A percentile compares a stretch with the other conserved stretches of the same genome.
phyloP scores from a whole-genome alignment of 1,140 invertebrate genomes.

The Euura saliciscinereae region DNA sequence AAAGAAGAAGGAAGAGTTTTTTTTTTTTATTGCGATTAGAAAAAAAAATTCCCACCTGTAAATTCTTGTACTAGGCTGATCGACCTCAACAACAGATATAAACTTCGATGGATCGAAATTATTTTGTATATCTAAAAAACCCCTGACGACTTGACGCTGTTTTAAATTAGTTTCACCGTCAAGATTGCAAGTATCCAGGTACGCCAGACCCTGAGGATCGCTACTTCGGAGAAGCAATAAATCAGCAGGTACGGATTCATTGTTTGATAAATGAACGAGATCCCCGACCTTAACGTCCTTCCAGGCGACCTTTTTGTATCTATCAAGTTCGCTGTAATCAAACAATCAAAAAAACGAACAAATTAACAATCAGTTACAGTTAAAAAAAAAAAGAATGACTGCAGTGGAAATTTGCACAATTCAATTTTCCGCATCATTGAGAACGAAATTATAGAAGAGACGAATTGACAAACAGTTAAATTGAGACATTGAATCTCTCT shows the following conservation, averaged over 20 bases:
- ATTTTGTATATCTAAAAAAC: conserved; percentile 68
- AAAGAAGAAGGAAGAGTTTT: neutral
- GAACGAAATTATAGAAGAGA: no score
- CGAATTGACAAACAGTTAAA: no score
- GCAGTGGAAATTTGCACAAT: no score
- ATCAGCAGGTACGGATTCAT: conserved; percentile 96
- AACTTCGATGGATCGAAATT: conserved; percentile 84
- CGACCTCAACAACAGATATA: conserved; percentile 84
- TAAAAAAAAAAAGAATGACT: neutral
- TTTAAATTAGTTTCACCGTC: conserved; percentile 99
- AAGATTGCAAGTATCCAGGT: conserved; percentile 96
- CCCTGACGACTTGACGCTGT: conserved; percentile 84
- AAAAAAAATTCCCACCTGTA: conserved; percentile 64
- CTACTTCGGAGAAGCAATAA: conserved; percentile 88
- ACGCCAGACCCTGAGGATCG: conserved; percentile 93
- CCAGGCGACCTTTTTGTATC: conserved; percentile 89
- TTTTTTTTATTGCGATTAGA: neutral
- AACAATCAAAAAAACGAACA: conserved; percentile 37
- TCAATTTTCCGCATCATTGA: no score
- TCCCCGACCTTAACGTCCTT: conserved; percentile 92
- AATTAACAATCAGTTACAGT: conserved; percentile 6
- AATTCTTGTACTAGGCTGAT: conserved; percentile 93
- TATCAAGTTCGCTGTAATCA: conserved; percentile 74
- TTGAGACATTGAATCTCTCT: neutral
- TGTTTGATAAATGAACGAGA: conserved; percentile 93